These are phyloP conservation scores for Machaerirhynchus nigripectus DNA, from an alignment of 2,113 vertebrate species.

Conservation along the genomic window DNA sequence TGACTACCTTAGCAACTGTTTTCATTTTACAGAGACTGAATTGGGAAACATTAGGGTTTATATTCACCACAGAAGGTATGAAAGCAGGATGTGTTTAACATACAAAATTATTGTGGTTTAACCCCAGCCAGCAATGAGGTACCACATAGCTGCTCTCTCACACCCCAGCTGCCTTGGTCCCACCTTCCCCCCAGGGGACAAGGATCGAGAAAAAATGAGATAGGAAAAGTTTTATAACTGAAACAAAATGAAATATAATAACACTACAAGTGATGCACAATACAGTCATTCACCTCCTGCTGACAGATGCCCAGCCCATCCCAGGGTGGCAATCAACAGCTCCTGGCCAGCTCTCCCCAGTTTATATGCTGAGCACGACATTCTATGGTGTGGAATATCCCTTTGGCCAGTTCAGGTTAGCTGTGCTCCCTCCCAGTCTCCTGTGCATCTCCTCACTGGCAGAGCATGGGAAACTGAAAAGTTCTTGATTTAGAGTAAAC, in stretches of 20 bases:
- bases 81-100: not conserved
- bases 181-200: not conserved
- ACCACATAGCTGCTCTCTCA: not conserved
- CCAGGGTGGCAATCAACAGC: not conserved
- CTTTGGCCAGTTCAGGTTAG: rapidly evolving
- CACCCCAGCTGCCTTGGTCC: not conserved
- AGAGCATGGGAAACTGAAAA: not conserved
- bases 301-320: not conserved
- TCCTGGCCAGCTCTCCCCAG: not conserved
- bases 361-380: not conserved
- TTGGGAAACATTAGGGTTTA: not conserved
- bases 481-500: not conserved
- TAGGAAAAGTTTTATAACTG: not conserved
- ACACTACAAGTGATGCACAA: too few relatives aligned
- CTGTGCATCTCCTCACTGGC: not conserved
- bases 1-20: not conserved
- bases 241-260: not conserved
- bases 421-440: not conserved
- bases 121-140: not conserved
- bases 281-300: not conserved
- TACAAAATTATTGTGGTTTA: not conserved
- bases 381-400: not conserved
- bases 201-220: not conserved
- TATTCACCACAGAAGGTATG: not conserved
- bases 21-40: not conserved